Base-by-base conservation (phyloP, 2,113 vertebrate species). In the Cyrtonyx montezumae region DNA sequence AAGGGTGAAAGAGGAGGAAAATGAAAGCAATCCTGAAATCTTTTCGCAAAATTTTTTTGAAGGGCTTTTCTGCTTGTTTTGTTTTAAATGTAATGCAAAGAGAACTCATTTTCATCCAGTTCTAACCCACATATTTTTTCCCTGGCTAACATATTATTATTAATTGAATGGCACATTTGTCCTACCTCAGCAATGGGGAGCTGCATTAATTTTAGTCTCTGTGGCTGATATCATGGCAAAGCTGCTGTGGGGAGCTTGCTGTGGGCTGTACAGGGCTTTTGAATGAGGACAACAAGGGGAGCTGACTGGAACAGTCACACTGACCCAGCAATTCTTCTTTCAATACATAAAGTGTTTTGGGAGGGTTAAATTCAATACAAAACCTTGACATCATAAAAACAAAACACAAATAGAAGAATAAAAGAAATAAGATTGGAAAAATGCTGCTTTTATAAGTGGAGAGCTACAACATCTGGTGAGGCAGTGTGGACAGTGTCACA, bases 331-430 rank as follows among this genome's bases (percentile, higher is more conserved):
- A 30, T 32, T 84, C 49, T 65, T 80, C 79, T 91, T 82, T 77
- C 79, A 84, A 86, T 26, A 45, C 14, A 62, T 23, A 18, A 3
- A 11, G n/a, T 4, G 11, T 58, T 43, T 16, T 62, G 21, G 37
- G 67, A 67, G 30, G 34, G 34, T 53, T 53, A 49, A 90, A 65
- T 37, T 25, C 5, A 42, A 43, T 71, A 61, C 9, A 53, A 78
- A 89, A 53, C 6, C 16, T 3, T 14, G 37, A 53, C 25, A 55
- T 67, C 13, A 30, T 15, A 59, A 93, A 93, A 70, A 87, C 36
- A 73, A 77, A 91, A 45, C 13, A 77, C 76, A 92, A 94, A 89
- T 48, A 71, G 79, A 88, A 79, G 79, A 76, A 79, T 61, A 78
- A 61, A 80, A 59, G 18, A 79, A 91, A 81, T 22, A 73, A 88